Percentiles rank a stretch among this genome's conserved stretches.
Conservation (phyloP, 2,888 invertebrate species). For the Sarcophaga subvicina region DNA sequence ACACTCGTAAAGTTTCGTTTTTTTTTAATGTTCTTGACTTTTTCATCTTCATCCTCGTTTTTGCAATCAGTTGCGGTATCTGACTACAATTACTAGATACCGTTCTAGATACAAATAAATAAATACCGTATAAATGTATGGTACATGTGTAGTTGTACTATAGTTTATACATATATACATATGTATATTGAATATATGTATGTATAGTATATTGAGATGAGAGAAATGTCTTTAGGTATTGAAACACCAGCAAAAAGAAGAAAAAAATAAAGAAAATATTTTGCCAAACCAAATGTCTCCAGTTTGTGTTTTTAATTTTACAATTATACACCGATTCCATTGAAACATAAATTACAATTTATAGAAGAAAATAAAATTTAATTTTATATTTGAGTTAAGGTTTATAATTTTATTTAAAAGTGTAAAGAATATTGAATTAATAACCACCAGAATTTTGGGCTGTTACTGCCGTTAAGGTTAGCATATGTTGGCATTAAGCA, state of each 20-base stretch:
- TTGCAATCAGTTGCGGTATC: conserved; percentile 69
- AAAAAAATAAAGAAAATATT: conserved; percentile 29
- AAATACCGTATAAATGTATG: too few relatives aligned
- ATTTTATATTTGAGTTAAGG: too few relatives aligned
- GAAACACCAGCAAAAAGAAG: not conserved
- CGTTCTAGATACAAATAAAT: not conserved
- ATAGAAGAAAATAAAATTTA: too few relatives aligned
- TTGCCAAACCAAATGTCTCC: conserved; percentile 60
- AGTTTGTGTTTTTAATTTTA: conserved; percentile 48
- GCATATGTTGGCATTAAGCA: too few relatives aligned
- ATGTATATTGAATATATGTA: not conserved
- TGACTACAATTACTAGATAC: conserved; percentile 58
- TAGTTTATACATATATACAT: not conserved
- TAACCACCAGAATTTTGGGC: too few relatives aligned
- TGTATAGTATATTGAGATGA: not conserved
- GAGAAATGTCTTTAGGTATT: conserved; percentile 54
- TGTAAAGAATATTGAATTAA: too few relatives aligned
- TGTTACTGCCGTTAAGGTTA: too few relatives aligned
- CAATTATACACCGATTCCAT: conserved; percentile 55
- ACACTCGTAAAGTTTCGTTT: conserved; percentile 14
- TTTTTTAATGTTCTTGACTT: not conserved
- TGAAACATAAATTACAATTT: not conserved
- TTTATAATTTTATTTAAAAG: too few relatives aligned
- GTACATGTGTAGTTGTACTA: too few relatives aligned
- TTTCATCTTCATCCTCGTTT: conserved; percentile 14